A percentile compares a stretch with the other conserved stretches of the same genome.
phyloP scores from a whole-genome alignment of 2,888 invertebrate genomes.

The Toxonevra muliebris region DNA sequence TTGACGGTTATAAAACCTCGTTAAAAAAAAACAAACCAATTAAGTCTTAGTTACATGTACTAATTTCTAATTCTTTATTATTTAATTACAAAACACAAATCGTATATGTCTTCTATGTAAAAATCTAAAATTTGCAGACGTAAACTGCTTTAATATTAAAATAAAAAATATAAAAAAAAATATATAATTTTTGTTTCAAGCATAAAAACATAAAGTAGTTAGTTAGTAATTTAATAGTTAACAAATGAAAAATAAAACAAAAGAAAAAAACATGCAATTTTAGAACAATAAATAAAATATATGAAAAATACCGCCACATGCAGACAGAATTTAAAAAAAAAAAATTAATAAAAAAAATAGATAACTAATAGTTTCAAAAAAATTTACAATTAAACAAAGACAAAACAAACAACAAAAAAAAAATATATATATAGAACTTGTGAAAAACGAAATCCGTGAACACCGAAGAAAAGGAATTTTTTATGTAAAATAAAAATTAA shows the following conservation, averaged over 20 bases:
- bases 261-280: constrained; percentile 23
- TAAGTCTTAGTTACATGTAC: no score
- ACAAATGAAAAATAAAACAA: constrained; percentile 19
- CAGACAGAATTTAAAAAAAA: neutral
- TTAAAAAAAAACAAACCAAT: no score
- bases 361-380: neutral
- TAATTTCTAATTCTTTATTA: no score
- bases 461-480: no score
- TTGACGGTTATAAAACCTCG: no score
- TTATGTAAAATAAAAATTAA: no score
- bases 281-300: constrained; percentile 25
- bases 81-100: no score
- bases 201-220: neutral
- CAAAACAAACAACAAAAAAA: constrained; percentile 1
- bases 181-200: constrained; percentile 20
- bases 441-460: neutral
- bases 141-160: constrained; percentile 1
- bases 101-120: no score
- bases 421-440: neutral
- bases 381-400: neutral
- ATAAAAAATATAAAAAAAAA: constrained; percentile 14
- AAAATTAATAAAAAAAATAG: neutral
- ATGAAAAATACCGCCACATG: constrained; percentile 6
- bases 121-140: constrained; percentile 40
- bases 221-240: constrained; percentile 30